These are phyloP conservation scores for Fratercula arctica DNA, from an alignment of 2,797 vertebrate species.

Conservation along the genomic window DNA sequence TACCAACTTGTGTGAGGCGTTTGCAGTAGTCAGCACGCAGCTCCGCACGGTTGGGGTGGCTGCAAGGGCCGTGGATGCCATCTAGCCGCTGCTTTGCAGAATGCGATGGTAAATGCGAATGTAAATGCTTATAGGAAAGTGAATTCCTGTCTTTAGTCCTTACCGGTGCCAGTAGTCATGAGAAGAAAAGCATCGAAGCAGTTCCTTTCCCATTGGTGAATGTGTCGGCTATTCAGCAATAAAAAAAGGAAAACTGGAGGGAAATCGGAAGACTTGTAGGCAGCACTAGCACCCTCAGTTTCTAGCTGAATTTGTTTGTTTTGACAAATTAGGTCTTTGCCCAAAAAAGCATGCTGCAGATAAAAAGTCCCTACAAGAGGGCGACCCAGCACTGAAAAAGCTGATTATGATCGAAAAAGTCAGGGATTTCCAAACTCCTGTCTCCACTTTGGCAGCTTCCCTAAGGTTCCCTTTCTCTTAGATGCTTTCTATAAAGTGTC, in stretches of 20 bases:
- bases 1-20: background rate
- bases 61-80: background rate
- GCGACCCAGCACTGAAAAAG: background rate
- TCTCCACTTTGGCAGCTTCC: background rate
- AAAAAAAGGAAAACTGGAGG: background rate
- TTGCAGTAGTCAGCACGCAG: fast-evolving
- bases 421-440: background rate
- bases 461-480: background rate
- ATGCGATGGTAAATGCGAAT: background rate
- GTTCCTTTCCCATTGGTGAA: background rate
- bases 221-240: slow-evolving; percentile 2
- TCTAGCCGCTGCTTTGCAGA: background rate
- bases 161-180: background rate
- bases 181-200: background rate
- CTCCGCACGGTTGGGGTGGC: background rate
- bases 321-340: background rate
- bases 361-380: background rate
- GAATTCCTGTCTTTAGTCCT: background rate
- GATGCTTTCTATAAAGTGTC: background rate
- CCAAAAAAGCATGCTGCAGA: background rate
- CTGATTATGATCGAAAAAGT: background rate
- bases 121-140: background rate
- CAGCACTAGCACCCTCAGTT: background rate
- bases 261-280: background rate
- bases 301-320: background rate